A percentile compares a stretch with the other conserved stretches of the same genome.
Evolutionary conservation across 2,113 vertebrate genomes (phyloP).

Genomic region (Callocephalon fimbriatum): DNA sequence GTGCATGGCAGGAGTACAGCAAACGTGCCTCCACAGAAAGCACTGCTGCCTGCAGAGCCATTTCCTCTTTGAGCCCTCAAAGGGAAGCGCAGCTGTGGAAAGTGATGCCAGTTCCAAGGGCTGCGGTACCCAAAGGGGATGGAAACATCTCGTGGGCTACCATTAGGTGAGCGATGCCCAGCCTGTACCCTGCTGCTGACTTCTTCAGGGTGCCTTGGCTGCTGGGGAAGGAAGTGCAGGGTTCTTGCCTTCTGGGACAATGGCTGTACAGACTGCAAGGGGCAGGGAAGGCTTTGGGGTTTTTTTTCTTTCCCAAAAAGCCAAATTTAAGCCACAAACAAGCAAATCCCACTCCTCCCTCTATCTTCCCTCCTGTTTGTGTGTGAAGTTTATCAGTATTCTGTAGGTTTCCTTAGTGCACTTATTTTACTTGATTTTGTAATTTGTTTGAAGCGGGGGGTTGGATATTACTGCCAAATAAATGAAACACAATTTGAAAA

Average conservation of each 20-base stretch:
- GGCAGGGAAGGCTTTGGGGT: neutral
- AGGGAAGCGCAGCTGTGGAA: fast-evolving
- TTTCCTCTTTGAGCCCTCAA: neutral
- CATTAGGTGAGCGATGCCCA: fast-evolving
- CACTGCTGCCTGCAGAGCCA: neutral
- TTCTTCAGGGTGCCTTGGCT: neutral
- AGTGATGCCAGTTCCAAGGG: fast-evolving
- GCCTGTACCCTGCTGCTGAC: neutral
- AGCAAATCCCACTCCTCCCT: slow-evolving; percentile 10
- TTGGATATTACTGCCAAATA: slow-evolving; percentile 81
- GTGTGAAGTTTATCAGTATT: slow-evolving; percentile 76
- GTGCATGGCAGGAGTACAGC: neutral
- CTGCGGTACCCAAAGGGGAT: neutral
- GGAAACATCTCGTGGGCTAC: fast-evolving
- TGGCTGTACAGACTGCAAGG: slow-evolving; percentile 18
- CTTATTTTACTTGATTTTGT: slow-evolving; percentile 80
- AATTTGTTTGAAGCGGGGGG: slow-evolving; percentile 66
- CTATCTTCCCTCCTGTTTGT: slow-evolving; percentile 63
- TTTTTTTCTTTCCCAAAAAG: slow-evolving; percentile 10
- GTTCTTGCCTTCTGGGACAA: neutral
- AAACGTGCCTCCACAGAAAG: neutral
- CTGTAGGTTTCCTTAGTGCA: slow-evolving; percentile 78
- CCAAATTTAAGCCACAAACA: slow-evolving; percentile 53
- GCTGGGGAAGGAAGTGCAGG: neutral
- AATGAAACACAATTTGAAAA: slow-evolving; percentile 67